These are phyloP conservation scores for Heliconius erato DNA, from an alignment of 2,888 invertebrate species.

Conservation along the genomic window DNA sequence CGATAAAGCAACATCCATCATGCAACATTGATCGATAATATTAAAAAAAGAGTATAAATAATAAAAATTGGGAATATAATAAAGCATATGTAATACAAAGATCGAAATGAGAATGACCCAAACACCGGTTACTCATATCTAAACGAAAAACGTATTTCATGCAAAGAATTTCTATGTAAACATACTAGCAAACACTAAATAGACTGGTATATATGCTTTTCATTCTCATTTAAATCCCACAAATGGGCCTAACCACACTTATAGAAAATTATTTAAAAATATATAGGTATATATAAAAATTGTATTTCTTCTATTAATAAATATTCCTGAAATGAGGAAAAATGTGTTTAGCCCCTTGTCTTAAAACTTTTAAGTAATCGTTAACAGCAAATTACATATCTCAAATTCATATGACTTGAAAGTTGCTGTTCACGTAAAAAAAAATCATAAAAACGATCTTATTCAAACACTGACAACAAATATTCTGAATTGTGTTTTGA, in stretches of 20 bases:
- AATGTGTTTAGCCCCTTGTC: constrained; percentile 58
- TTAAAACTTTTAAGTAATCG: constrained; percentile 20
- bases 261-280: constrained; percentile 25
- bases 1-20: constrained; percentile 79
- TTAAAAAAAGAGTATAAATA: constrained; percentile 59
- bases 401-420: neutral
- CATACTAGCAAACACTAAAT: constrained; percentile 42
- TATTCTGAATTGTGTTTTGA: neutral
- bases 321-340: constrained; percentile 31
- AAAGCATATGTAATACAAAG: constrained; percentile 65
- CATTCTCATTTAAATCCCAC: constrained; percentile 83
- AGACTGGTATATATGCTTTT: constrained; percentile 49
- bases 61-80: constrained; percentile 56
- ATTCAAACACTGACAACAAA: constrained; percentile 39
- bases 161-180: constrained; percentile 46
- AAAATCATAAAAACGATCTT: constrained; percentile 35
- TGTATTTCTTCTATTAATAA: neutral
- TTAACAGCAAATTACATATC: constrained; percentile 18
- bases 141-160: constrained; percentile 50
- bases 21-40: constrained; percentile 75
- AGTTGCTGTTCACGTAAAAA: constrained; percentile 25
- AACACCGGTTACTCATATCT: constrained; percentile 59
- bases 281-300: neutral
- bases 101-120: constrained; percentile 84
- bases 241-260: constrained; percentile 68